Base-by-base conservation (phyloP, 2,888 invertebrate species). In the Cerastis leucographa region DNA sequence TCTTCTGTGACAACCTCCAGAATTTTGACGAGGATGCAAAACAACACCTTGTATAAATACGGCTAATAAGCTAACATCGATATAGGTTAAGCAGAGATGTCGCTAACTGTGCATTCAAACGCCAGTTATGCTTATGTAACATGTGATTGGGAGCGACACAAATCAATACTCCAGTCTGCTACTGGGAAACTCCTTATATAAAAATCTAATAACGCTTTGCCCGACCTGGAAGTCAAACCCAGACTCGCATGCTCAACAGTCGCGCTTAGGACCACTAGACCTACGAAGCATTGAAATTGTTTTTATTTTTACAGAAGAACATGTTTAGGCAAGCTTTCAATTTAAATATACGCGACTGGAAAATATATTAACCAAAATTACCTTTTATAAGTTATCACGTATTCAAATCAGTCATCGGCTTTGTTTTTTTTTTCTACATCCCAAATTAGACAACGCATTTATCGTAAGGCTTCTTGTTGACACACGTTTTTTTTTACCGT, bases 401-500 rank as follows among this genome's bases (percentile, higher is more conserved):
- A 74, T 25, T 68, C 74, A n/a, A 40, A 66, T 35, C 42, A 68
- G 54, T 56, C 14, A 81, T 70, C 9, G n/a, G n/a, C 35, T 44
- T 40, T 46, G 29, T 68, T 72, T 78, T 68, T 68, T 72, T 78
- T 68, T 77, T 66, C n/a, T 49, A 44, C 59, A 17, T 59, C 40
- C 44, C 9, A 74, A 84, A 85, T 74, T 70, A 76, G 68, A 49
- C 44, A 66, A 71, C 64, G 71, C 78, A 76, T 74, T 78, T 65
- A 67, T 70, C 59, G 67, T 51, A 49, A 75, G 49, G 78, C 46
- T 42, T 42, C 42, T 42, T 42, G 14, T 17, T n/a, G 14, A 64
- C 64, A n/a, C 1, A 14, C 64, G n/a, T 40, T 64, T 40, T 42
- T 42, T n/a, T 64, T n/a, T n/a, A n/a, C n/a, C n/a, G n/a, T n/a